Evolutionary conservation across 2,113 vertebrate genomes (phyloP).

Genomic region (Balaeniceps rex): DNA sequence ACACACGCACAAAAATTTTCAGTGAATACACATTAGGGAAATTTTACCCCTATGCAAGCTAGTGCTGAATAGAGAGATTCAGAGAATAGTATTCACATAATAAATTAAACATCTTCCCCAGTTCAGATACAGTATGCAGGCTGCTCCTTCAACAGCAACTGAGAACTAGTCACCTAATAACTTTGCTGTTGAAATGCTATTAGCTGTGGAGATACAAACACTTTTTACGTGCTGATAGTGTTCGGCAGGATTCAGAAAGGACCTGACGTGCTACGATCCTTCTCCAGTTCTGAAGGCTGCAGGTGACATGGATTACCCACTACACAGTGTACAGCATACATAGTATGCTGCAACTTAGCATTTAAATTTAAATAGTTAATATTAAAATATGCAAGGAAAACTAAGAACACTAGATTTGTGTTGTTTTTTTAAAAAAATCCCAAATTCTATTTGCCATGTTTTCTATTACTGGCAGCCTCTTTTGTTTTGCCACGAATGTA

Average conservation of each 20-base stretch:
- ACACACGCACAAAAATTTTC: neutral
- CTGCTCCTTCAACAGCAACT: neutral
- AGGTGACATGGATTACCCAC: neutral
- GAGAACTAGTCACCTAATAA: neutral
- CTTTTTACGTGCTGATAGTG: neutral
- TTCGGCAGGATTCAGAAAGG: neutral
- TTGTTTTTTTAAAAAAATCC: accelerated
- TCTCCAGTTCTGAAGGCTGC: neutral
- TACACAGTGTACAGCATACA: neutral
- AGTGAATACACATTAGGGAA: neutral
- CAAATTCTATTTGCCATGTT: neutral
- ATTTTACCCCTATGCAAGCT: neutral
- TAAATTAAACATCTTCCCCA: neutral
- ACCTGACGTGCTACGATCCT: neutral
- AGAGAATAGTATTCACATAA: neutral
- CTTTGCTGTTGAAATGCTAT: neutral
- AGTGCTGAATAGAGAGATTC: neutral
- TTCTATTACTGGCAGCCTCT: neutral
- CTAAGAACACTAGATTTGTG: neutral
- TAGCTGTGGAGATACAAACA: neutral
- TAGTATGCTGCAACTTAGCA: neutral
- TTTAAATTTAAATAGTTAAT: neutral
- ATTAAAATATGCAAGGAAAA: neutral
- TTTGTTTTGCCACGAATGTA: neutral
- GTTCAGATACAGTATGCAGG: neutral